phyloP scores from a whole-genome alignment of 1,140 invertebrate species.

The Ips nitidus region DNA sequence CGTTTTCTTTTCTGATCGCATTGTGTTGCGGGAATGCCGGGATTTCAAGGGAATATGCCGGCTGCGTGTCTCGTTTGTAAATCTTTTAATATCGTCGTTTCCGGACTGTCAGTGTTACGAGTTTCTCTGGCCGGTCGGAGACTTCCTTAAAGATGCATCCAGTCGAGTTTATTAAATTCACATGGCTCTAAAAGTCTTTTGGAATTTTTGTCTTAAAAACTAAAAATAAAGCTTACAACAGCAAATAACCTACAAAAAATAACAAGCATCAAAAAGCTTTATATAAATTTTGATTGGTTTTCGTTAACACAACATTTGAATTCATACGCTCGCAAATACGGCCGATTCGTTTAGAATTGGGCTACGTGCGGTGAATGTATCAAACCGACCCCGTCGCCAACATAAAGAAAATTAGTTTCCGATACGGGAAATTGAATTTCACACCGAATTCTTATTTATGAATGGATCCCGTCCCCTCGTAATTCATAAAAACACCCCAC shows the following conservation, averaged over 20 bases:
- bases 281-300: no score
- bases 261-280: no score
- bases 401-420: conserved; percentile 6
- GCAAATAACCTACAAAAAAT: no score
- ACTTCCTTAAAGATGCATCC: no score
- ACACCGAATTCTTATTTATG: conserved; percentile 3
- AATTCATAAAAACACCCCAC: no score
- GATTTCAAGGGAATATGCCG: conserved; percentile 16
- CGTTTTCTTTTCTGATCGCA: conserved; percentile 13
- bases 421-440: conserved; percentile 2
- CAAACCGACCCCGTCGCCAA: not conserved
- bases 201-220: no score
- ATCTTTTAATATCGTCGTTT: conserved; percentile 21
- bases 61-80: conserved; percentile 18
- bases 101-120: conserved; percentile 9
- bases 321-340: conserved; percentile 1
- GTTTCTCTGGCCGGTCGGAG: not conserved
- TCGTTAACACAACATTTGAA: not conserved
- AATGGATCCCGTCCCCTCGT: not conserved
- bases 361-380: not conserved
- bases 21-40: conserved; percentile 19
- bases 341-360: conserved; percentile 2
- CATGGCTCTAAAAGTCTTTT: no score
- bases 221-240: no score
- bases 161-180: no score